Conservation (phyloP, 2,888 invertebrate genomes). For the Pasiphila rectangulata region DNA sequence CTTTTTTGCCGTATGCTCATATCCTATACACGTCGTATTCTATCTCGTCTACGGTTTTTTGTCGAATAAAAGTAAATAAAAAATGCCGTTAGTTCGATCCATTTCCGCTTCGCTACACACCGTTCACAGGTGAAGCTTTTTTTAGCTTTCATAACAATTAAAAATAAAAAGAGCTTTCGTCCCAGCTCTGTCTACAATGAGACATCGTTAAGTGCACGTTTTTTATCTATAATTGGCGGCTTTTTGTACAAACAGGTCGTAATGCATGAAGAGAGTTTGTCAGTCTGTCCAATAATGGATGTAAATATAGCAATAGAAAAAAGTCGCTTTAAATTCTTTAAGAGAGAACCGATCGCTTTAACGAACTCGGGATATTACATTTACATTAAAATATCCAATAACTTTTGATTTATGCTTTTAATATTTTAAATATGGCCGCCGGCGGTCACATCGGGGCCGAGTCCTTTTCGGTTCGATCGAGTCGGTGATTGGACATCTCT, state of each 20-base stretch:
- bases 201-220: constrained; percentile 64
- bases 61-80: constrained; percentile 59
- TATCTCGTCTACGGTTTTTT: constrained; percentile 69
- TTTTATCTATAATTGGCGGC: constrained; percentile 54
- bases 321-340: constrained; percentile 38
- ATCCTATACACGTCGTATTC: constrained; percentile 68
- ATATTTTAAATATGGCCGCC: constrained; percentile 74
- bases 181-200: constrained; percentile 56
- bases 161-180: constrained; percentile 47
- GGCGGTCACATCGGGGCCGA: constrained; percentile 53
- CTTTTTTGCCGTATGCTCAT: constrained; percentile 58
- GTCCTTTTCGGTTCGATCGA: constrained; percentile 57
- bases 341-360: constrained; percentile 38
- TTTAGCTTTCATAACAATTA: constrained; percentile 69
- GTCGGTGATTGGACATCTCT: constrained; percentile 63
- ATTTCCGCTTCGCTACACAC: constrained; percentile 74
- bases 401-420: constrained; percentile 74
- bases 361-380: constrained; percentile 54
- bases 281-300: constrained; percentile 36
- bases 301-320: constrained; percentile 43
- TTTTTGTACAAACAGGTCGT: constrained; percentile 41
- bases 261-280: constrained; percentile 31
- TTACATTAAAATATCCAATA: constrained; percentile 72
- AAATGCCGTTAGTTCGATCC: constrained; percentile 73
- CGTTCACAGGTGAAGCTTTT: constrained; percentile 74